phyloP scores from a whole-genome alignment of 64 coral and sea anemone genomes.

The Montipora cactus region DNA sequence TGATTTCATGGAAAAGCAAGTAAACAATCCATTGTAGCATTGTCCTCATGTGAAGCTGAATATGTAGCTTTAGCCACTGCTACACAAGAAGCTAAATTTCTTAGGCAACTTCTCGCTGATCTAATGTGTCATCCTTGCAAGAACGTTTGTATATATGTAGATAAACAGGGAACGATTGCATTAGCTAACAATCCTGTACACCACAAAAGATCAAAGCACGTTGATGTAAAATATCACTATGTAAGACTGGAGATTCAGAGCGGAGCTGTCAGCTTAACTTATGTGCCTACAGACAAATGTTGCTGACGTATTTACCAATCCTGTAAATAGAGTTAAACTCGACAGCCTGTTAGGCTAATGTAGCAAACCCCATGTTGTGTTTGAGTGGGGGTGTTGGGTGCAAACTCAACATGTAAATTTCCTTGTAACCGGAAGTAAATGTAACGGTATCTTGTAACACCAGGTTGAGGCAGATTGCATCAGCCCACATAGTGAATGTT shows the following conservation, averaged over 20 bases:
- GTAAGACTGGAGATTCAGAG: slow-evolving; percentile 19
- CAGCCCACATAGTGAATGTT: no score
- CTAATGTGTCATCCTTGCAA: neutral
- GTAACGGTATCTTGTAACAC: neutral
- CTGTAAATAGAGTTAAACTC: neutral
- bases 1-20: no score
- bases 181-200: slow-evolving; percentile 47
- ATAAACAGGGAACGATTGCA: slow-evolving; percentile 60
- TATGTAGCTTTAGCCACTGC: neutral
- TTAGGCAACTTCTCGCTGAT: slow-evolving; percentile 34
- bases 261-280: slow-evolving; percentile 11
- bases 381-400: neutral
- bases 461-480: neutral
- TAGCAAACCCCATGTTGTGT: neutral
- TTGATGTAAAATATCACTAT: slow-evolving; percentile 29
- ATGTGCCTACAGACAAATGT: no score
- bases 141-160: slow-evolving; percentile 6
- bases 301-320: slow-evolving; percentile 14
- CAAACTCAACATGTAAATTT: neutral
- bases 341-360: neutral
- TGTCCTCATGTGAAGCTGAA: no score
- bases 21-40: no score
- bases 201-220: slow-evolving; percentile 11
- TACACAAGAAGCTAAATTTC: slow-evolving; percentile 29
- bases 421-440: neutral